Percentiles rank a stretch among this genome's conserved stretches.
phyloP scores from a whole-genome alignment of 2,797 vertebrate genomes.

The Cyclura pinguis region DNA sequence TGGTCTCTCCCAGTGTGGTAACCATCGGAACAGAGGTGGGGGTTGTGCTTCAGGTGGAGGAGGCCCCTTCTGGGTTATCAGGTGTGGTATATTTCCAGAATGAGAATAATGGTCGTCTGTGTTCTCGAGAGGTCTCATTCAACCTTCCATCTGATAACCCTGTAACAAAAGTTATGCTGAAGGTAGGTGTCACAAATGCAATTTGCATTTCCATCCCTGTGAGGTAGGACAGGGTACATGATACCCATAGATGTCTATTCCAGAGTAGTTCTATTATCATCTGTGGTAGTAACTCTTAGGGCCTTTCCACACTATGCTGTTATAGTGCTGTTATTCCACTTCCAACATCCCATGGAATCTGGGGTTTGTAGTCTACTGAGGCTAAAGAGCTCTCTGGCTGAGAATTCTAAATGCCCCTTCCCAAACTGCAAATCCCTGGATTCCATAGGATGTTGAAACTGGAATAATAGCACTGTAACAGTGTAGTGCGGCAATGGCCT shows the following conservation, averaged over 20 bases:
- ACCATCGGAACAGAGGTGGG: conserved; percentile 18
- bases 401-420: no score
- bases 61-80: not conserved
- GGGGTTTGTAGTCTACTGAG: no score
- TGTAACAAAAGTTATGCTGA: not conserved
- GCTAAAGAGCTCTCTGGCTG: no score
- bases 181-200: conserved; percentile 4
- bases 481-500: no score
- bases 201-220: not conserved
- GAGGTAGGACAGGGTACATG: not conserved
- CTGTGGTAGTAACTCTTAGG: no score
- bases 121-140: not conserved
- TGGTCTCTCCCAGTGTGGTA: conserved; percentile 33
- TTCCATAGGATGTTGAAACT: no score
- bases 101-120: not conserved
- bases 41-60: conserved; percentile 26
- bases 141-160: fast-evolving
- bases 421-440: no score
- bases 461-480: no score
- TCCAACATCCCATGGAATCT: no score
- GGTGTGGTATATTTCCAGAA: conserved; percentile 21
- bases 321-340: no score
- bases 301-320: no score
- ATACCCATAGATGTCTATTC: not conserved
- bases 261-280: not conserved